These are phyloP conservation scores for Etheostoma cragini DNA, from an alignment of 2,113 vertebrate genomes.

Conservation along the genomic window DNA sequence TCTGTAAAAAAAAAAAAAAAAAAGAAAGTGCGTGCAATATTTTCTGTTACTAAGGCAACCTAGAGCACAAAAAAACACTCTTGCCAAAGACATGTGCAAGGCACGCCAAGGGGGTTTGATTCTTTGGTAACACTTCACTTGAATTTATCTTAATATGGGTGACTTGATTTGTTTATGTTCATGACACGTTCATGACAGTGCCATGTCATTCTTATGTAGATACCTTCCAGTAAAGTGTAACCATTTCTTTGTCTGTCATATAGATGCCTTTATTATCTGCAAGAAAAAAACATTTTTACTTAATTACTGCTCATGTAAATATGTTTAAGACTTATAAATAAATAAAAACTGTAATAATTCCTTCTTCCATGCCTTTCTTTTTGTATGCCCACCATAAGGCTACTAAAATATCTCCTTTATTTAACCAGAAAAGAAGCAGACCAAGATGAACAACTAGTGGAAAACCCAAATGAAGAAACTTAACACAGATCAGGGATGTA, in stretches of 20 bases:
- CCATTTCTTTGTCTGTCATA: conserved; percentile 50
- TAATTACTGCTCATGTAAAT: conserved; percentile 59
- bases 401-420: background rate
- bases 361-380: background rate
- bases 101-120: conserved; percentile 7
- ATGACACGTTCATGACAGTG: too few species aligned
- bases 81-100: conserved; percentile 72
- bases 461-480: too few species aligned
- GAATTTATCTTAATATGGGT: too few species aligned
- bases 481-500: too few species aligned
- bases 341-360: conserved; percentile 40
- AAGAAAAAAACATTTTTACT: conserved; percentile 49
- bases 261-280: conserved; percentile 49
- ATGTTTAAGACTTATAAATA: conserved; percentile 65
- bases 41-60: conserved; percentile 58
- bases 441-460: too few species aligned
- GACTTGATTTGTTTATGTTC: too few species aligned
- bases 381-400: background rate
- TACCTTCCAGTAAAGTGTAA: too few species aligned
- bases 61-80: conserved; percentile 53
- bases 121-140: background rate
- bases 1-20: conserved; percentile 22
- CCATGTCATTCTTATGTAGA: too few species aligned
- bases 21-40: conserved; percentile 70
- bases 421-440: too few species aligned